Evolutionary conservation across 2,797 vertebrate genomes (phyloP).

Genomic region (Danionella dracula): DNA sequence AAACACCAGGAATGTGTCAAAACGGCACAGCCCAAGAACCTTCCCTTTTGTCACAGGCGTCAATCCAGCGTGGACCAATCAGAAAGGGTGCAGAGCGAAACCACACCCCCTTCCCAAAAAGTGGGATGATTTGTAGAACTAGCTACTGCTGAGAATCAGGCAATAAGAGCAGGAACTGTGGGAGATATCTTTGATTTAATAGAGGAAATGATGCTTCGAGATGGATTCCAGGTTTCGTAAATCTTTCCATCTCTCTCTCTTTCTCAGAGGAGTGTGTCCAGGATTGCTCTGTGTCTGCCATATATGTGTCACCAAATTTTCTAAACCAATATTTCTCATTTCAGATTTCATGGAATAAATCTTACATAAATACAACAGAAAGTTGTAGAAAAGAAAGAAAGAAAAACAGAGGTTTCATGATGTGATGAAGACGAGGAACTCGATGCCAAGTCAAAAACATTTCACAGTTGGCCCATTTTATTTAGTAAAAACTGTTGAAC

Average conservation of each 20-base stretch:
- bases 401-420: too few species aligned
- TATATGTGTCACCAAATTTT: too few species aligned
- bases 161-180: conserved; percentile 2
- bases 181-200: background rate
- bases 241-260: conserved; percentile 5
- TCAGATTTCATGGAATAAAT: background rate
- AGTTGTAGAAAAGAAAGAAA: too few species aligned
- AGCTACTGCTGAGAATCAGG: conserved; percentile 12
- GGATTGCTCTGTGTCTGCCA: too few species aligned
- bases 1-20: conserved; percentile 63
- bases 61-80: conserved; percentile 20
- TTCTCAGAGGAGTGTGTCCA: too few species aligned
- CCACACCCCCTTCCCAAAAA: background rate
- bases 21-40: conserved; percentile 36
- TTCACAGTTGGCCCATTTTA: too few species aligned
- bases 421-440: too few species aligned
- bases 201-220: background rate
- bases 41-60: conserved; percentile 8
- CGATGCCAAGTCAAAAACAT: too few species aligned
- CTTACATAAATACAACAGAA: too few species aligned
- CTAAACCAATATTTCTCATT: too few species aligned
- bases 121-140: background rate
- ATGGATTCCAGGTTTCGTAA: background rate
- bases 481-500: too few species aligned
- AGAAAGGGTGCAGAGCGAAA: background rate